Evolutionary conservation across 2,888 invertebrate genomes (phyloP), one percentile per base, ranked within the genome.

Genomic region (Steinernema hermaphroditum): DNA sequence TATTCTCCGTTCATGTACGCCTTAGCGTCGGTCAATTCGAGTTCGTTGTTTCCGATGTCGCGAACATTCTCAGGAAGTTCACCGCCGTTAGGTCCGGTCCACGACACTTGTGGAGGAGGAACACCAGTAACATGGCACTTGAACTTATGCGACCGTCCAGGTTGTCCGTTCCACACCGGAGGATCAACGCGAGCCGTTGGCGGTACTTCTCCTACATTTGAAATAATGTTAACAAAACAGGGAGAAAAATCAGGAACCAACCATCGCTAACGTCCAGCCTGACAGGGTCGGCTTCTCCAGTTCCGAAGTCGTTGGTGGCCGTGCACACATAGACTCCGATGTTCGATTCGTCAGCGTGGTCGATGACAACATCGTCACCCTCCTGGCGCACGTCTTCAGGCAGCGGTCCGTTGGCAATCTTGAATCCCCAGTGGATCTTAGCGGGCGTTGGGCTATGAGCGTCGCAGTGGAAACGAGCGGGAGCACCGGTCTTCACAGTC

Each of bases 101-200:
- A 85, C 27, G 76, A 76, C 62, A 85, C 78, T 76, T 82, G 71
- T 70, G 85, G 85, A 34, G 81, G 77, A 34, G 85, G 85, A 27
- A 77, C 74, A 72, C 85, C 85, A 46, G 86, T 84, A 49, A 79
- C 79, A 72, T 75, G 68, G 71, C 85, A 85, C 72, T 78, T 76
- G 80, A 85, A 85, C 73, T 84, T 82, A 57, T 85, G 83, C 1
- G 77, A 69, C 22, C 84, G 82, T 70, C 85, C 85, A n/a, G 84
- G 82, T 71, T 84, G 79, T 50, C 86, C 85, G 69, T 86, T 85
- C 84, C 86, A 86, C 8, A 82, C 80, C 19, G 84, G 77, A 24
- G 85, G 85, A 71, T 81, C 83, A 22, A 85, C 85, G 41, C 81
- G 78, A 32, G 85, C 85, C 0, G 86, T 86, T 50, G 86, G 86